These are phyloP conservation scores for Phylloscopus collybita DNA, from an alignment of 2,797 vertebrate species.

Conservation along the genomic window DNA sequence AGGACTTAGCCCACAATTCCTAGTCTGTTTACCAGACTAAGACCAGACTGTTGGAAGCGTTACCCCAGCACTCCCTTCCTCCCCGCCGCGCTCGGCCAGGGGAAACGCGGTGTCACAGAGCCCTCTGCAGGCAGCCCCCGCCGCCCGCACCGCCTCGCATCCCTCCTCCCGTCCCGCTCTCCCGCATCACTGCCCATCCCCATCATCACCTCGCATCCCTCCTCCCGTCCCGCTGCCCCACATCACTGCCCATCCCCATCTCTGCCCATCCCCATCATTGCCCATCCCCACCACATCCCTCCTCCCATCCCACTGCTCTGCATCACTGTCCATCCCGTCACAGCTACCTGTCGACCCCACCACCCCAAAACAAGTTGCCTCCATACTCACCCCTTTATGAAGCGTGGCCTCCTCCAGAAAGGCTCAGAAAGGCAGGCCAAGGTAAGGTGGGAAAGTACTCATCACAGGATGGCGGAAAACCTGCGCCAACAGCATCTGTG, in stretches of 20 bases:
- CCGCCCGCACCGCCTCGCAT: neutral
- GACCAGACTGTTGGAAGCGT: constrained; percentile 67
- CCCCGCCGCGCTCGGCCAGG: neutral
- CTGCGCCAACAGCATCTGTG: fast-evolving
- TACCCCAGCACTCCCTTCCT: constrained; percentile 69
- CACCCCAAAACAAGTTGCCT: neutral
- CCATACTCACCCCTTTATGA: no score
- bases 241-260: neutral
- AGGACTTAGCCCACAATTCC: constrained; percentile 78
- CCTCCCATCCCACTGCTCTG: fast-evolving
- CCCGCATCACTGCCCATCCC: neutral
- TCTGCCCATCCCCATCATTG: neutral
- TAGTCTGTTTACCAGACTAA: constrained; percentile 80
- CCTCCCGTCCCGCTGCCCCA: constrained; percentile 42
- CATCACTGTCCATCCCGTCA: neutral
- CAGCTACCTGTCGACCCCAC: neutral
- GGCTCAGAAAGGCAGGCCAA: neutral
- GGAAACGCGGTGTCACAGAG: constrained; percentile 71
- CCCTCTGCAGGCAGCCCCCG: constrained; percentile 77
- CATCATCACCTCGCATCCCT: no score
- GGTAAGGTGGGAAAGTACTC: neutral
- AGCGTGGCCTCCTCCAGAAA: neutral
- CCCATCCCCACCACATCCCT: neutral
- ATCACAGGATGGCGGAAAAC: fast-evolving
- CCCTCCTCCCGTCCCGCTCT: neutral